Evolutionary conservation across 2,797 vertebrate genomes (phyloP), one percentile per base, ranked within the genome.

Genomic region (Nyctalus aviator): DNA sequence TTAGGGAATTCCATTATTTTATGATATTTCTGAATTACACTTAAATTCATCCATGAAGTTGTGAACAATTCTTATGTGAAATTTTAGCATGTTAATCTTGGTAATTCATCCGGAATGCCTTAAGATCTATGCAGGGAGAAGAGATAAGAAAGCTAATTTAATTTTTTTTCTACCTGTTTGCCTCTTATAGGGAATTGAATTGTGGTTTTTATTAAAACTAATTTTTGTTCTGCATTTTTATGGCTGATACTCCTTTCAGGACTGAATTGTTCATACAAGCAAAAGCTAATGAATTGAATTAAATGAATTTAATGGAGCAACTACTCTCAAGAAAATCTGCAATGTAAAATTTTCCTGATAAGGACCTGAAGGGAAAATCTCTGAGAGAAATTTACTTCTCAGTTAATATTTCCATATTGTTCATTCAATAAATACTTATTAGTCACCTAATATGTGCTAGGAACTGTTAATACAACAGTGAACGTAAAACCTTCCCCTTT

Each of bases 71-170:
- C 18, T 93, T 94, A 85, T 32, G 46, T 90, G 50, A 95, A 82
- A 77, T 92, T 85, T 15, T 88, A 73, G n/a, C 32, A 76, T 23
- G 73, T 76, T 96, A 94, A 86, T 86, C 85, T 79, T 94, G 35
- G 77, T 93, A 71, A 91, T 23, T 84, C 27, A 83, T 79, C 66
- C 53, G 37, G 37, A 77, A 18, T 83, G 30, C 71, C 78, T 90
- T 78, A 93, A 90, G 30, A 82, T 84, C 79, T 86, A 46, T 77
- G 21, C 18, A 35, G 13, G 7, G 20, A 55, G 23, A 90, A 13
- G n/a, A 95, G 53, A 85, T 83, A 75, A 71, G 32, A 96, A 92
- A 92, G 13, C 35, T 96, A 94, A 94, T 93, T 93, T 77, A 57
- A 92, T 37, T 90, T 90, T 81, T 90, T 90, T 95, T 91, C 66